A percentile compares a stretch with the other conserved stretches of the same genome.
phyloP scores from a whole-genome alignment of 2,113 vertebrate genomes.

The Paedocypris sp. region DNA sequence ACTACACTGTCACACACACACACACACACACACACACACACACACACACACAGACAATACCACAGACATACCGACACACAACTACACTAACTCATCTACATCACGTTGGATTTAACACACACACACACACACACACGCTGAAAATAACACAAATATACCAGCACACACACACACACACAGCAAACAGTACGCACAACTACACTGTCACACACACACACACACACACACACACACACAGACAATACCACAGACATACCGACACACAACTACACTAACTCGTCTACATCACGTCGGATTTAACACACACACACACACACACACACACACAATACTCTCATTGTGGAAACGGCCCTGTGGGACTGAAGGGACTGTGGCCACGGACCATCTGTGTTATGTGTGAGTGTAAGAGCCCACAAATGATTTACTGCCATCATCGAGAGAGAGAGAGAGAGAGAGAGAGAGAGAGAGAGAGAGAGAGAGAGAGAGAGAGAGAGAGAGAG shows the following conservation, averaged over 20 bases:
- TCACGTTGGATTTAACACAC: too few relatives aligned
- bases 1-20: too few relatives aligned
- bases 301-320: neutral
- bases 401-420: neutral
- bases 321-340: slow-evolving; percentile 11
- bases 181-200: too few relatives aligned
- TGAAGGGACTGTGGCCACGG: neutral
- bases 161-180: too few relatives aligned
- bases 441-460: neutral
- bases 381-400: slow-evolving; percentile 2
- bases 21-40: neutral
- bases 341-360: neutral
- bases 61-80: neutral
- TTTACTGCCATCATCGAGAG: slow-evolving; percentile 8
- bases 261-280: too few relatives aligned
- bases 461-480: neutral
- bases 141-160: too few relatives aligned
- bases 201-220: too few relatives aligned
- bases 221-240: neutral
- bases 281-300: too few relatives aligned
- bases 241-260: too few relatives aligned
- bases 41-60: neutral
- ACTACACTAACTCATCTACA: too few relatives aligned
- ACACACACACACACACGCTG: too few relatives aligned
- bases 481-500: neutral